phyloP scores from a whole-genome alignment of 1,140 invertebrate species.

The Acromyrmex charruanus region DNA sequence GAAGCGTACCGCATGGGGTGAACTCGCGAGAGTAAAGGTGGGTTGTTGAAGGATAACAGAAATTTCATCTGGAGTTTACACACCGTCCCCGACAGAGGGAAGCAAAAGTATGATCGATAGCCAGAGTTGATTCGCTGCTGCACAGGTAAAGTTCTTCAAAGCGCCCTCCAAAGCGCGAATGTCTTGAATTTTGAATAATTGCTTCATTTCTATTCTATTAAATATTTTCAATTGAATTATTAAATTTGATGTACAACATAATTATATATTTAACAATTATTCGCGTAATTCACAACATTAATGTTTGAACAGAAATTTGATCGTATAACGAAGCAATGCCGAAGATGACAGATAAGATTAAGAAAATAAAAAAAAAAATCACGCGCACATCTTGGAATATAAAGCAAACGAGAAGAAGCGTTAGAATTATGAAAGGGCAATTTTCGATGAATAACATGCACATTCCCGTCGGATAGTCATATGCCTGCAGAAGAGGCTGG shows the following conservation, averaged over 20 bases:
- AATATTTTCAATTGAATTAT: conserved; percentile 1
- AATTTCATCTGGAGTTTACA: conserved; percentile 45
- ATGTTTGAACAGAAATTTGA: not conserved
- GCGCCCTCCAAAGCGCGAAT: not conserved
- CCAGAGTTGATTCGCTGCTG: not conserved
- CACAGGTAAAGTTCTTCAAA: not conserved
- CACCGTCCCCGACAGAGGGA: conserved; percentile 48
- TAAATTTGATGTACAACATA: not conserved
- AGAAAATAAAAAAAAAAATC: not conserved
- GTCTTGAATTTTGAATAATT: not conserved
- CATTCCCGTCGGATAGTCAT: conserved; percentile 1
- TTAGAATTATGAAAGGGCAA: not conserved
- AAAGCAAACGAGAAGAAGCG: not conserved
- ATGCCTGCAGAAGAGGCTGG: not conserved
- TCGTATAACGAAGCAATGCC: not conserved
- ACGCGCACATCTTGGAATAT: not conserved
- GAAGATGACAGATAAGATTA: not conserved
- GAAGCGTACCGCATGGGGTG: conserved; percentile 23
- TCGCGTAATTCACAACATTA: too few species aligned
- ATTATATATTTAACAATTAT: not conserved
- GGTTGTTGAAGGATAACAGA: conserved; percentile 53
- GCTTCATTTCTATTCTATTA: not conserved
- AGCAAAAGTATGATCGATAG: conserved; percentile 56
- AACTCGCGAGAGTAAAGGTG: conserved; percentile 34
- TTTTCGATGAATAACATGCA: conserved; percentile 21